These are phyloP conservation scores for Drosophila kuntzei DNA, from an alignment of 2,888 invertebrate species.

Conservation along the genomic window DNA sequence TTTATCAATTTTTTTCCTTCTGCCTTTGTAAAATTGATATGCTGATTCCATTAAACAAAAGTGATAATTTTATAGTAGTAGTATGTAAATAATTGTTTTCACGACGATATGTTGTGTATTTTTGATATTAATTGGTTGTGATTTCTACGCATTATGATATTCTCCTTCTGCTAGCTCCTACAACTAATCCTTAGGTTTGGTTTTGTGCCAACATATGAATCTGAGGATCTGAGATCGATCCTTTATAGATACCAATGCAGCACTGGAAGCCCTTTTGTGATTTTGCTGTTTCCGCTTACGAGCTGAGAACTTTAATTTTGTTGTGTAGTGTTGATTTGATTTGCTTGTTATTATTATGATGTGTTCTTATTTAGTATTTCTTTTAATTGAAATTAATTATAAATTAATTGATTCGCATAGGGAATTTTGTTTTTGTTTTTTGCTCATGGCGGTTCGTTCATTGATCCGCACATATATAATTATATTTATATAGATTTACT, in stretches of 20 bases:
- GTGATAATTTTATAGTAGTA: slow-evolving; percentile 34
- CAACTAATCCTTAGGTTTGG: slow-evolving; percentile 60
- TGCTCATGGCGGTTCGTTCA: slow-evolving; percentile 41
- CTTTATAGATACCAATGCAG: slow-evolving; percentile 26
- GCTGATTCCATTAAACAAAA: slow-evolving; percentile 84
- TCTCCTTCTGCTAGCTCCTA: slow-evolving; percentile 33
- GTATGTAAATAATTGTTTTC: slow-evolving; percentile 59
- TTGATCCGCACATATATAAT: slow-evolving; percentile 29
- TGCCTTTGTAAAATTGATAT: slow-evolving; percentile 84
- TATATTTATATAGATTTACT: slow-evolving; percentile 31
- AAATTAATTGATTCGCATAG: slow-evolving; percentile 86
- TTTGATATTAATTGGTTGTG: slow-evolving; percentile 78
- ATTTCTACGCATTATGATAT: slow-evolving; percentile 49
- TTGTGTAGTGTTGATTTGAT: slow-evolving; percentile 40
- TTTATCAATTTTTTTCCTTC: slow-evolving; percentile 56
- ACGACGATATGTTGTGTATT: slow-evolving; percentile 78
- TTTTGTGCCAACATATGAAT: slow-evolving; percentile 41
- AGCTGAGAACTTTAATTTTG: slow-evolving; percentile 30
- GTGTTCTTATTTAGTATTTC: slow-evolving; percentile 43
- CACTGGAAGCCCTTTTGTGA: slow-evolving; percentile 85
- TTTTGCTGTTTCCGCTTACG: slow-evolving; percentile 71
- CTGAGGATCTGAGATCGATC: neutral
- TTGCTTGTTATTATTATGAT: slow-evolving; percentile 41
- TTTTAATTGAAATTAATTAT: slow-evolving; percentile 84
- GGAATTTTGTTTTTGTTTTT: slow-evolving; percentile 75